Conservation (phyloP, 2,797 vertebrate genomes). For the Threskiornis aethiopicus region DNA sequence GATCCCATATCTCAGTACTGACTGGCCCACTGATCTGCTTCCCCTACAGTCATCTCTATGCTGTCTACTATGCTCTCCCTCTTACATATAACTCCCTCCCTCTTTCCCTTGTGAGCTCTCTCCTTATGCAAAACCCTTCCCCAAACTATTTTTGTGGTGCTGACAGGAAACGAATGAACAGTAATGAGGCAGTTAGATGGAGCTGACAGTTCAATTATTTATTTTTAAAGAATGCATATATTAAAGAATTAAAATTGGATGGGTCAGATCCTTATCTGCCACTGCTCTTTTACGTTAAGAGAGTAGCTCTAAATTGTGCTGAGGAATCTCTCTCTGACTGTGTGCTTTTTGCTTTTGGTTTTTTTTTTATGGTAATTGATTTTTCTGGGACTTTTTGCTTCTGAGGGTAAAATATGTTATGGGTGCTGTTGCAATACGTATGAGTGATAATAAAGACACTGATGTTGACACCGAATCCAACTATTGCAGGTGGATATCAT, state of each 20-base stretch:
- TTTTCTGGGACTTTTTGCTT: neutral
- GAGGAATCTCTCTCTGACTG: neutral
- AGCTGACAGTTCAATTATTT: neutral
- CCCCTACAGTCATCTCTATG: neutral
- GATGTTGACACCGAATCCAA: neutral
- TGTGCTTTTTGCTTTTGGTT: neutral
- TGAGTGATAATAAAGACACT: neutral
- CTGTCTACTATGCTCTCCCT: neutral
- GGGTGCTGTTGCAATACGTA: neutral
- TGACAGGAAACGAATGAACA: neutral
- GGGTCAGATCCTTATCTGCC: neutral
- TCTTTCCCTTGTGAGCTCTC: neutral
- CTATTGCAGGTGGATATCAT: accelerated
- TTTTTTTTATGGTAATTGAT: neutral
- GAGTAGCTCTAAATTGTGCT: neutral
- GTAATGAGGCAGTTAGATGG: neutral
- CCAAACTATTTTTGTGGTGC: neutral
- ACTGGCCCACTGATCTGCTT: neutral
- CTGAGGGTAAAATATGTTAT: neutral
- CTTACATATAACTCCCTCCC: neutral
- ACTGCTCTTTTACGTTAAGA: neutral
- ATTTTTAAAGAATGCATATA: neutral
- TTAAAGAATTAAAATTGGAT: neutral
- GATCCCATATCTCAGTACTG: neutral
- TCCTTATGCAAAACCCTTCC: neutral